Evolutionary conservation across 2,888 invertebrate species (phyloP), one percentile per base, ranked within the genome.

Genomic region (Gryllus longicercus): DNA sequence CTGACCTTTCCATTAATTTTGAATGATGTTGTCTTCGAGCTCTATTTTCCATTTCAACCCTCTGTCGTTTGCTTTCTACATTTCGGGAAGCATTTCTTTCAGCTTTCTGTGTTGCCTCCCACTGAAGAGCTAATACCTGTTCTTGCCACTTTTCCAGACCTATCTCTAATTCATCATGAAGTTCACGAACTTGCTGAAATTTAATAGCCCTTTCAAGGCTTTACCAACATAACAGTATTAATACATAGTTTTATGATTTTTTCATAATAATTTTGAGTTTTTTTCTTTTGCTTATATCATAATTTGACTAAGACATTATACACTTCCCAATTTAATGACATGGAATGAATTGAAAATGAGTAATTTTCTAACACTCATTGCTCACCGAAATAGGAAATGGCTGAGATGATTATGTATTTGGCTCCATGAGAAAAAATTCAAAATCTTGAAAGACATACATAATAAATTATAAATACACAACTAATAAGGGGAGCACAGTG

Each of bases 101-200:
- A 3, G 87, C 87, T 79, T 85, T 80, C 63, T 85, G 83, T 78
- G 86, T 84, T 21, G 86, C 85, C 80, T 85, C 84, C 82, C 86
- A 83, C 77, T 87, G 86, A 49, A 86, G 84, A 50, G 85, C 82
- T 77, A 86, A 81, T 4, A 87, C 86, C 80, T 86, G 85, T 74
- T 86, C 86, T 81, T 87, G 86, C 87, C 87, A 87, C 80, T 85
- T 85, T 79, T 86, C 86, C 79, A 87, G 84, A 16, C 86, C 87
- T 75, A 84, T 83, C 38, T 86, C 85, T 50, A 87, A 82, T 80
- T 86, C 86, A 74, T 85, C 83, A 76, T 87, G 86, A 77, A 86
- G 83, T 76, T 84, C 83, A 78, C 84, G 85, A 2, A 85, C 87
- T 78, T 85, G 86, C 78, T 86, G 84, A 79, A 84, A 83, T 74